A percentile compares a stretch with the other conserved stretches of the same genome.
Evolutionary conservation across 1,140 invertebrate species (phyloP).

Genomic region (Lamellibrachia luymesi): DNA sequence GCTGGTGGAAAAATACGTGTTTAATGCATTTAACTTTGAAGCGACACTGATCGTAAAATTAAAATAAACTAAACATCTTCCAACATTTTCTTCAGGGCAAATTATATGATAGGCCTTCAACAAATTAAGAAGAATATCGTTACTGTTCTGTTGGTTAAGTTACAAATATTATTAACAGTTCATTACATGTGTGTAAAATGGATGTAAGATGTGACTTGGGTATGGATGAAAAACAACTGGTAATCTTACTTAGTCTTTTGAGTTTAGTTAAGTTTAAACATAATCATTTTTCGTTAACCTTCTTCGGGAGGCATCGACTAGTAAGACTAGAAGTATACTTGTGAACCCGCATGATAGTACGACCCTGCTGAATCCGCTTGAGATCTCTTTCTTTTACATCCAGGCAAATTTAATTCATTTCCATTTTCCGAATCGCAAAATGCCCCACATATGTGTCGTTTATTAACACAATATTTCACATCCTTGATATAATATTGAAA

Average conservation of each 20-base stretch:
- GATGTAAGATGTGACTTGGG: no score
- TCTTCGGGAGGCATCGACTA: not conserved
- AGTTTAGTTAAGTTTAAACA: not conserved
- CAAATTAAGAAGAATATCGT: no score
- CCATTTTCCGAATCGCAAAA: not conserved
- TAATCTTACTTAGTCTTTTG: not conserved
- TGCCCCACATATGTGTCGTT: not conserved
- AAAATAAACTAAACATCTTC: not conserved
- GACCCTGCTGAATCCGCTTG: no score
- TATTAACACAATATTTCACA: not conserved
- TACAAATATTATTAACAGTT: no score
- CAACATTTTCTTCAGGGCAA: not conserved
- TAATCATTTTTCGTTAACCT: not conserved
- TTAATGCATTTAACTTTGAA: not conserved
- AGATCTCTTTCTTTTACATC: not conserved
- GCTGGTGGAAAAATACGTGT: not conserved
- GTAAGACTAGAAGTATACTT: not conserved
- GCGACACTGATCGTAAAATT: not conserved
- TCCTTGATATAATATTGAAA: not conserved
- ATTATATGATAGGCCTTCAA: not conserved
- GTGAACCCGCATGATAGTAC: not conserved
- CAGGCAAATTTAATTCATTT: not conserved
- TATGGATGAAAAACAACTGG: not conserved
- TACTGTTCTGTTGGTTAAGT: no score
- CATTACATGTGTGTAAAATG: no score